Percentiles rank a stretch among this genome's conserved stretches.
Conservation (phyloP, 2,113 vertebrate species). For the Nansenia antarctica region DNA sequence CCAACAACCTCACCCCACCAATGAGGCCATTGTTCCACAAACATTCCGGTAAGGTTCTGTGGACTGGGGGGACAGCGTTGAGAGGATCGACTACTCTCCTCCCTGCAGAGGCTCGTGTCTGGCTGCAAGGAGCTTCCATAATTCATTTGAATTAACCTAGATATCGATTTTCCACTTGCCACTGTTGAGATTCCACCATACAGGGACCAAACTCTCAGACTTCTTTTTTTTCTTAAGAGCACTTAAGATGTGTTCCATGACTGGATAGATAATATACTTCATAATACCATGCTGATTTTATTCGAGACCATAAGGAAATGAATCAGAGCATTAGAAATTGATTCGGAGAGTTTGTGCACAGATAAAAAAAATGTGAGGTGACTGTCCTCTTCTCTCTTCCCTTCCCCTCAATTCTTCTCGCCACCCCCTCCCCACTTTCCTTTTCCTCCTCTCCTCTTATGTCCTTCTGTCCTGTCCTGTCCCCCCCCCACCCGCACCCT, state of each 20-base stretch:
- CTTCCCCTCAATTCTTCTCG: neutral
- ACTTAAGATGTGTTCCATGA: neutral
- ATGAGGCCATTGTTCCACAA: too few species aligned
- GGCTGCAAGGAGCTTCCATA: too few species aligned
- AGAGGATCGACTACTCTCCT: too few species aligned
- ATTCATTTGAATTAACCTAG: too few species aligned
- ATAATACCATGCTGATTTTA: neutral
- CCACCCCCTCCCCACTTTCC: neutral
- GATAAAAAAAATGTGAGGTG: too few species aligned
- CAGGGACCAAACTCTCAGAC: neutral
- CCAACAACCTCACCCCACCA: too few species aligned
- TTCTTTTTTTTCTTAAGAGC: neutral
- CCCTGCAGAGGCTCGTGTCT: too few species aligned
- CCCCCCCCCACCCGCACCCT: neutral
- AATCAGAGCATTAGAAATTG: slow-evolving; percentile 2
- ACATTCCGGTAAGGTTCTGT: too few species aligned
- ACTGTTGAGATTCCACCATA: too few species aligned
- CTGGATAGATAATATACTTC: neutral
- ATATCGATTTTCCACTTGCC: too few species aligned
- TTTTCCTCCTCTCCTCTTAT: neutral
- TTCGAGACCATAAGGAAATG: neutral
- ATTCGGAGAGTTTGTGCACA: neutral
- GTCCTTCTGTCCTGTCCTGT: neutral
- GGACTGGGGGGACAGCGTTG: too few species aligned
- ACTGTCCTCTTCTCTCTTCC: neutral